Evolutionary conservation across 2,797 vertebrate genomes (phyloP), one percentile per base, ranked within the genome.

Genomic region (Danionella dracula): DNA sequence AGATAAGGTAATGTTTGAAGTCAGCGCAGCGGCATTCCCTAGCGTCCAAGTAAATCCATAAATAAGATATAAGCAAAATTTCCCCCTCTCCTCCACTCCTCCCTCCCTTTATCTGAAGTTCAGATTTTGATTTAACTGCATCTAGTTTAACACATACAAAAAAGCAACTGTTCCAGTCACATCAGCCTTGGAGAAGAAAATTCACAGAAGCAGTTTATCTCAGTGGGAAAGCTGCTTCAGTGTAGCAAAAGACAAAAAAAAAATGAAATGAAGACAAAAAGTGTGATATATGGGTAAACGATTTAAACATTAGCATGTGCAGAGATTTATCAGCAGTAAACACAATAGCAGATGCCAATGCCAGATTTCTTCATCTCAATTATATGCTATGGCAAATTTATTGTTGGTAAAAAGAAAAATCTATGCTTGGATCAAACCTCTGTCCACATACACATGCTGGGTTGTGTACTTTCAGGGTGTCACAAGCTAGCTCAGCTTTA

Each of bases 1-100:
- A 94, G 93, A 96, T 94, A 93, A 95, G 93, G 93, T 93, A 89
- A 93, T 90, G 93, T 93, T 91, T 98, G 93, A 96, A 94, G 93
- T 93, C 92, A 88, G 87, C 88, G 87, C 83, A 86, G 90, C 88
- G 85, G 88, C 90, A 90, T 90, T 93, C 91, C 92, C 92, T 79
- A 80, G 90, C 88, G 91, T 92, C 92, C 93, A 92, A 92, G 89
- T 89, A 92, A 92, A 90, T 90, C 92, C 91, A 92, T 92, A 93
- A 94, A 93, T 92, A 94, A 95, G 89, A 94, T 90, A 93, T 86
- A 90, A 92, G 88, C 88, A 88, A 82, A 85, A 60, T 70, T 76
- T 44, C 34, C 70, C 60, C 72, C 66, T 8, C 45, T 54, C 67
- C 61, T 76, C 67, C 71, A 3, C 23, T 27, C 76, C 78, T 68